A percentile compares a stretch with the other conserved stretches of the same genome.
Conservation (phyloP, 2,888 invertebrate species). For the Melanostoma mellinum region DNA sequence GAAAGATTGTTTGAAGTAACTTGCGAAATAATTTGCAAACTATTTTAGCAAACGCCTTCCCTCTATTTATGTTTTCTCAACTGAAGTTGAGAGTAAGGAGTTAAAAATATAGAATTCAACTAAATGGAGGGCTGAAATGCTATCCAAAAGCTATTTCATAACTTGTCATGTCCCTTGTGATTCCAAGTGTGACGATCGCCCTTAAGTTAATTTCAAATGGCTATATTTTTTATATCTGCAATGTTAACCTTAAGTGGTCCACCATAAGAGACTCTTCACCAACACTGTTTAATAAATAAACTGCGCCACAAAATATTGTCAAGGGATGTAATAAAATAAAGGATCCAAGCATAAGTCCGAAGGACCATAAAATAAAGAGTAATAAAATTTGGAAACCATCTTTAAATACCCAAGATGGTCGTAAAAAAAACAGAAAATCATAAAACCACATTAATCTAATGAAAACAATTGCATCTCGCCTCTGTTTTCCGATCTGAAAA, state of each 20-base stretch:
- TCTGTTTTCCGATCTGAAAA: background rate
- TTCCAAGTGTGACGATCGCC: too few relatives aligned
- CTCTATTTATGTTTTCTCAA: too few relatives aligned
- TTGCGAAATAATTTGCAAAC: too few relatives aligned
- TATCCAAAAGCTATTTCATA: too few relatives aligned
- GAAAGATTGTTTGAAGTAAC: too few relatives aligned
- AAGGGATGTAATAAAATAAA: conserved; percentile 28
- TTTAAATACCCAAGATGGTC: conserved; percentile 15
- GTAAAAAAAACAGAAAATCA: conserved; percentile 29
- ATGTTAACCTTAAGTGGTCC: background rate
- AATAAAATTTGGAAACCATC: conserved; percentile 22
- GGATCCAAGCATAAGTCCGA: background rate
- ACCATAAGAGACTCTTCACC: conserved; percentile 1
- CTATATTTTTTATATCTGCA: too few relatives aligned
- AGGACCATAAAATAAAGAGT: conserved; percentile 50
- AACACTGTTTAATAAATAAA: conserved; percentile 27
- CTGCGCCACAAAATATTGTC: conserved; percentile 18
- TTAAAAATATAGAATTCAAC: too few relatives aligned
- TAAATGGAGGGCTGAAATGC: too few relatives aligned
- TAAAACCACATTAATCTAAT: conserved; percentile 54
- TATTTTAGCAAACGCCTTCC: too few relatives aligned
- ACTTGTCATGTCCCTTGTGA: too few relatives aligned
- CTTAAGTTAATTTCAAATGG: too few relatives aligned
- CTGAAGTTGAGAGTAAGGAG: too few relatives aligned
- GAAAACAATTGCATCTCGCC: conserved; percentile 60